Base-by-base conservation (phyloP, 2,113 vertebrate genomes). In the Cardinalis cardinalis region DNA sequence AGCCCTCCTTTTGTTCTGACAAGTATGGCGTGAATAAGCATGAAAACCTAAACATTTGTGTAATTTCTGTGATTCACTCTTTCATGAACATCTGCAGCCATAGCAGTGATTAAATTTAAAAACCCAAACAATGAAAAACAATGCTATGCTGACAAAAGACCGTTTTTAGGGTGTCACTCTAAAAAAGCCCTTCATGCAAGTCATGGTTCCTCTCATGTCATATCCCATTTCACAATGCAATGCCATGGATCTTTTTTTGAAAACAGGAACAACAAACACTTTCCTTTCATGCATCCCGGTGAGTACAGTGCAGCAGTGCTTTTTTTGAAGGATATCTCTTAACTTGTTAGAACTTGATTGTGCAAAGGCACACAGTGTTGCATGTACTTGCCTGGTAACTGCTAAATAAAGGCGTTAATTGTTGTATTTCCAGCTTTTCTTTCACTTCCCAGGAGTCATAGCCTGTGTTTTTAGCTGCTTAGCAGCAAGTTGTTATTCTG, bases 341-440 rank as follows among this genome's bases (percentile, higher is more conserved):
- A 87, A 84, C 88, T 87, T 87, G 84, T 80, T 89, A 46, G 87
- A 80, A 92, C 92, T 59, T 70, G 87, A 79, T 59, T 89, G 43
- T 70, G 59, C 52, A 76, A 73, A 87, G 28, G 40, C 52, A 90
- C 20, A 68, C 21, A 40, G 34, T 61, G 59, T 66, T 90, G 40
- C 70, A 77, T 34, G 71, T 34, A 34, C 38, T 93, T 79, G 18
- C 63, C 63, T 79, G 66, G 44, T 93, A 79, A 70, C 63, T 79
- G 51, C 46, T 79, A 93, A 89, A 82, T 44, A 88, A 81, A 86
- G 26, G 7, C 49, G 80, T 87, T 90, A 86, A 95, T 78, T 93
- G 41, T 38, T 88, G 14, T 56, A 79, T 93, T 92, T 93, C 72
- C 59, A 82, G 34, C 19, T 87, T 87, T 88, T 82, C 49, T 66